Conservation (phyloP, 2,797 vertebrate species). For the Tarsius wallacei region DNA sequence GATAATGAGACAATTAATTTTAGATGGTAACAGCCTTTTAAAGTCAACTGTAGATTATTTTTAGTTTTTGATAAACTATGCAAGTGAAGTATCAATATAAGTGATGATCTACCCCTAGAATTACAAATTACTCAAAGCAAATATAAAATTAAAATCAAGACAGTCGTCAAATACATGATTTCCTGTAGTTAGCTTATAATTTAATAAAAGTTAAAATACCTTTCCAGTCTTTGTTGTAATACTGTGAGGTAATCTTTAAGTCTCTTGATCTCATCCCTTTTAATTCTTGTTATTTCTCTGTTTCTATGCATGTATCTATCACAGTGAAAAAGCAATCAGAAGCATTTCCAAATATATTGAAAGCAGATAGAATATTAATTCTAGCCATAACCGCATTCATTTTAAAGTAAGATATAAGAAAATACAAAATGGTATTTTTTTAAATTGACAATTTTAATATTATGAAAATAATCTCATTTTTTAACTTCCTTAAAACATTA, state of each 20-base stretch:
- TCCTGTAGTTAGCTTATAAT: not conserved
- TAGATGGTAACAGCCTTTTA: conserved; percentile 48
- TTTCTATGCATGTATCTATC: conserved; percentile 98
- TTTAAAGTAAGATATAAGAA: conserved; percentile 7
- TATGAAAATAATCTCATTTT: not conserved
- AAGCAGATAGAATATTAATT: not conserved
- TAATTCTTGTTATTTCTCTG: conserved; percentile 97
- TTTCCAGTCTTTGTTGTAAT: conserved; percentile 98
- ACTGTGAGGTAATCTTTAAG: conserved; percentile 98
- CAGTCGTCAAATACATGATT: not conserved
- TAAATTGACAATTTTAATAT: not conserved
- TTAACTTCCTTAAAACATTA: not conserved
- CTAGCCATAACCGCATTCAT: not conserved
- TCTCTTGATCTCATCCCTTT: conserved; percentile 98
- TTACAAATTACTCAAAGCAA: not conserved
- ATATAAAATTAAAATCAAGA: conserved; percentile 37
- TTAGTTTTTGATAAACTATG: conserved; percentile 3
- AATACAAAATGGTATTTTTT: conserved; percentile 19
- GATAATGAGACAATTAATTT: conserved; percentile 47
- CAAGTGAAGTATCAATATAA: no score
- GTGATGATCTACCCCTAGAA: not conserved
- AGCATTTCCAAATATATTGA: conserved; percentile 34
- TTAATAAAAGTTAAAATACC: conserved; percentile 91
- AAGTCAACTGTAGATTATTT: not conserved
- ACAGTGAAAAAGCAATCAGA: conserved; percentile 58